Conservation (phyloP, 2,888 invertebrate genomes). For the Drosophila vallismaia region DNA sequence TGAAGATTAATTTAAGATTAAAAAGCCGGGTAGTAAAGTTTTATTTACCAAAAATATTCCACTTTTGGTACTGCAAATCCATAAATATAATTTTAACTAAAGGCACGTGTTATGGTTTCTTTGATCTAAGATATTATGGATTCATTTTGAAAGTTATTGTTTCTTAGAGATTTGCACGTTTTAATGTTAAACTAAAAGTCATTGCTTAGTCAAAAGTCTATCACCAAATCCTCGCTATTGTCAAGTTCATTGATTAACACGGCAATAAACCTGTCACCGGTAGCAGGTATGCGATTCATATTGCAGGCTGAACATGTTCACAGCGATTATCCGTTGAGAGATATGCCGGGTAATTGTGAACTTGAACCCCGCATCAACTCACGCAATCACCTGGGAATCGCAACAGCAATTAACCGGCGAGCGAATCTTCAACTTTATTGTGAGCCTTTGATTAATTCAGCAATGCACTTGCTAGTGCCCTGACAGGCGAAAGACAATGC, state of each 20-base stretch:
- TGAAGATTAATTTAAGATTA: not conserved
- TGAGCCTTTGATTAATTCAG: constrained; percentile 11
- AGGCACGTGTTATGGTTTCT: not conserved
- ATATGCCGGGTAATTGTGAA: constrained; percentile 34
- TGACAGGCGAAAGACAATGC: constrained; percentile 16
- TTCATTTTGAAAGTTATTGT: too few species aligned
- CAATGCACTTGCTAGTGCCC: not conserved
- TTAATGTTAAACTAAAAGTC: not conserved
- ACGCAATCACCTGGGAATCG: constrained; percentile 28
- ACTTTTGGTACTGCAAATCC: not conserved
- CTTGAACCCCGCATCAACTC: constrained; percentile 40
- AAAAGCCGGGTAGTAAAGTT: not conserved
- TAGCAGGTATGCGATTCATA: constrained; percentile 11
- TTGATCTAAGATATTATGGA: too few species aligned
- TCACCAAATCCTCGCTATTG: not conserved
- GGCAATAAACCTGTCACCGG: constrained; percentile 45
- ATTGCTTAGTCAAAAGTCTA: not conserved
- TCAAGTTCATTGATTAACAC: constrained; percentile 24
- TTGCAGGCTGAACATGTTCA: constrained; percentile 32
- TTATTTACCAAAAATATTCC: constrained; percentile 3
- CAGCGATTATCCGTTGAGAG: constrained; percentile 23
- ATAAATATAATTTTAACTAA: not conserved
- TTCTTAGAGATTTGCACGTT: too few species aligned
- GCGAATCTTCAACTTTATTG: constrained; percentile 32
- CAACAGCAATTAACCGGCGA: constrained; percentile 11